Evolutionary conservation across 2,888 invertebrate genomes (phyloP).

Genomic region (Sarcophaga variegata): DNA sequence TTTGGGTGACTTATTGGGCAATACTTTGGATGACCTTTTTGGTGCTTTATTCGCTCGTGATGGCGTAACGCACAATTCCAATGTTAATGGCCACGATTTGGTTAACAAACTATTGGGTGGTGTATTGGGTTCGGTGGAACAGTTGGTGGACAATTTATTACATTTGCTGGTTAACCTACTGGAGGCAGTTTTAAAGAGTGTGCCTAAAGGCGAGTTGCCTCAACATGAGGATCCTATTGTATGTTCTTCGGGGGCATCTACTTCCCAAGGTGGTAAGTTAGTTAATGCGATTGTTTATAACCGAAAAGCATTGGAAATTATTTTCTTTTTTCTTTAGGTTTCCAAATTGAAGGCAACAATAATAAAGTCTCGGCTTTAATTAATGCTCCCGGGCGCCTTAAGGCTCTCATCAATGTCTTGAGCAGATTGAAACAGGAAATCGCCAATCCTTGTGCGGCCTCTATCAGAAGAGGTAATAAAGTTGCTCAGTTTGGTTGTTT

Average conservation of each 20-base stretch:
- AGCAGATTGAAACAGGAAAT: constrained; percentile 10
- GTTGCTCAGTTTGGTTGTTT: neutral
- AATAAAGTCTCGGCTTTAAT: constrained; percentile 6
- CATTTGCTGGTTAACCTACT: constrained; percentile 20
- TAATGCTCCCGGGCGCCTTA: constrained; percentile 31
- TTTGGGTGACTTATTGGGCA: constrained; percentile 2
- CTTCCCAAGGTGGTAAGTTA: neutral
- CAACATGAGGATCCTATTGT: neutral
- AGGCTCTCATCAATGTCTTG: constrained; percentile 34
- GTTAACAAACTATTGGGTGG: neutral
- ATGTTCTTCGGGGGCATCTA: no score
- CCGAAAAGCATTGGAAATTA: neutral
- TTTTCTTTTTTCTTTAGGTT: neutral
- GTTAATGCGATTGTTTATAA: neutral
- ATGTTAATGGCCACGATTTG: constrained; percentile 12
- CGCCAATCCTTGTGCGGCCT: neutral
- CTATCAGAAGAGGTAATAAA: no score
- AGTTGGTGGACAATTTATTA: constrained; percentile 22
- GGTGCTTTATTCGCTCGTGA: constrained; percentile 1
- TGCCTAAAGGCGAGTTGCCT: neutral
- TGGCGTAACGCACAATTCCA: neutral
- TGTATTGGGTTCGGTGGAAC: constrained; percentile 24
- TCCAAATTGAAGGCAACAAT: constrained; percentile 25
- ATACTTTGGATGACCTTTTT: constrained; percentile 31
- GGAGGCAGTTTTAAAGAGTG: neutral